Evolutionary conservation across 1,140 invertebrate genomes (phyloP), one percentile per base, ranked within the genome.

Genomic region (Sminthurides bifidus): DNA sequence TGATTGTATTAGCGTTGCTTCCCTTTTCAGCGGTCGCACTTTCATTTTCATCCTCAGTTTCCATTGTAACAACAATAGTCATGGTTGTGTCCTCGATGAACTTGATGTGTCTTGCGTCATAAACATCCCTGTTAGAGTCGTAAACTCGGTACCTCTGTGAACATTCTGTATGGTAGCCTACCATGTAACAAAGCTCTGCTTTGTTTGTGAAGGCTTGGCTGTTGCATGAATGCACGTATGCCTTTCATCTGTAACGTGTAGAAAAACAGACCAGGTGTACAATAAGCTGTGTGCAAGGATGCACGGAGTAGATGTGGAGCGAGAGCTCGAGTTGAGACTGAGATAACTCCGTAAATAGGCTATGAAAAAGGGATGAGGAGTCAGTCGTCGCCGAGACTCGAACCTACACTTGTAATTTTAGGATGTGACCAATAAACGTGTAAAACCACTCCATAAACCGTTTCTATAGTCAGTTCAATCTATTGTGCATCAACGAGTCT

Each of bases 161-260:
- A 12, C 8, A 10, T n/a, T 29, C 17, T 17, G 52, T 17, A 23
- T 6, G 27, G 27, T 57, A 48, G 6, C 55, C 48, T 15, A 51
- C 55, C 8, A 57, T 23, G 10, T 51, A 31, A 24, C 55, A n/a
- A n/a, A n/a, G 5, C 27, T 57, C 55, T 17, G 8, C 15, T 15
- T 33, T 23, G 17, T 44, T 50, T 3, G 31, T 3, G 3, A 19
- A 12, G 23, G 17, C 40, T 29, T 29, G 38, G 30, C 60, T 19
- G 44, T 55, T 49, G 21, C 54, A 64, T 10, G 65, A 48, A 24
- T 59, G 52, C 31, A 48, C 46, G 46, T 53, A 64, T 5, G 58
- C 52, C 43, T 27, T 41, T 21, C 52, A 59, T 3, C 58, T 52
- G 35, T 54, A 59, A 2, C n/a, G n/a, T n/a, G n/a, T n/a, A n/a